A percentile compares a stretch with the other conserved stretches of the same genome.
phyloP scores from a whole-genome alignment of 2,888 invertebrate species.

The Drosophila hamatofila region DNA sequence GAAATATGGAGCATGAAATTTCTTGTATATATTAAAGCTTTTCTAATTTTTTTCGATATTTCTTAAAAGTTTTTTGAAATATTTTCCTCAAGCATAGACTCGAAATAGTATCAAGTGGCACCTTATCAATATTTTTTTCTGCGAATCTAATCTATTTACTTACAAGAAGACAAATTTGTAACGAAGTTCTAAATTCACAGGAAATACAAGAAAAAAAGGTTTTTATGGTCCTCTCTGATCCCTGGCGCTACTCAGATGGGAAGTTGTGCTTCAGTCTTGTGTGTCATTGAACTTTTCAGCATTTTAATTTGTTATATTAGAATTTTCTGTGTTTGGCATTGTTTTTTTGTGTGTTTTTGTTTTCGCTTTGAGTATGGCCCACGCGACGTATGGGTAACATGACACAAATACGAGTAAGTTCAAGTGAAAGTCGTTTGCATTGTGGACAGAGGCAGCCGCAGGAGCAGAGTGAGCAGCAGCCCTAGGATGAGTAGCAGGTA shows the following conservation, averaged over 20 bases:
- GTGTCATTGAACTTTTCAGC: conserved; percentile 21
- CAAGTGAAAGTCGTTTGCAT: conserved; percentile 71
- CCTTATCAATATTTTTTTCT: not conserved
- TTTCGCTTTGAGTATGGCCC: conserved; percentile 20
- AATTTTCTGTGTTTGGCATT: conserved; percentile 24
- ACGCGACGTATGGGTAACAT: conserved; percentile 55
- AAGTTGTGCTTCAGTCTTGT: too few relatives aligned
- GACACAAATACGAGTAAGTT: conserved; percentile 49
- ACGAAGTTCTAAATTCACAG: not conserved
- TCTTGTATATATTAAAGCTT: too few relatives aligned
- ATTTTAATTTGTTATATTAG: conserved; percentile 32
- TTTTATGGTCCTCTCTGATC: conserved; percentile 25
- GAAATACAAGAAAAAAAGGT: not conserved
- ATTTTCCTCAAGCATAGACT: not conserved
- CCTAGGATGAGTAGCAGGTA: conserved; percentile 35
- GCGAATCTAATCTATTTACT: not conserved
- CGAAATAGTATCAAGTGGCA: not conserved
- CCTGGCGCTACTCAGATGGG: not conserved
- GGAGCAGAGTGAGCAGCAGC: conserved; percentile 1
- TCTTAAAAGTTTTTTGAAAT: not conserved
- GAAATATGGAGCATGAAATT: too few relatives aligned
- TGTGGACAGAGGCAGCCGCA: conserved; percentile 57
- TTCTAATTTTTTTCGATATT: too few relatives aligned
- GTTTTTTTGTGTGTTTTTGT: conserved; percentile 20
- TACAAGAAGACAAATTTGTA: not conserved